Base-by-base conservation (phyloP, 2,113 vertebrate genomes). In the Forbesichthys agassizii region DNA sequence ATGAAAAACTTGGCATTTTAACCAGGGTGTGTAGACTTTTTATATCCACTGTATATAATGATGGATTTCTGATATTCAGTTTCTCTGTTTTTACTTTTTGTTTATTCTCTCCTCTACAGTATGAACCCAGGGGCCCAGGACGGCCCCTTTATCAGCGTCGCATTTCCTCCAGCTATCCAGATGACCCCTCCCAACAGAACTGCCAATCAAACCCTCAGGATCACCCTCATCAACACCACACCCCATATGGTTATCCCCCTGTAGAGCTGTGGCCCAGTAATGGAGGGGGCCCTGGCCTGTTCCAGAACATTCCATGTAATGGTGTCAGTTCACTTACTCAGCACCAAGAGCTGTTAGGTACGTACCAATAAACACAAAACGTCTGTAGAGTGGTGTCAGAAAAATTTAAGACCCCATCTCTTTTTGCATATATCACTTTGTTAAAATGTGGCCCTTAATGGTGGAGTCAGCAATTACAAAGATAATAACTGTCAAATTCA, bases 91-190 rank as follows among this genome's bases (percentile, higher is more conserved):
- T 27, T 27, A 27, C 27, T 27, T 27, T 27, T 2, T 27, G 14
- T 46, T 11, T 63, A 8, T 10, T 56, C 54, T 16, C 2, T 5
- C n/a, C 18, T n/a, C 71, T 52, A 9, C 85, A 99, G 97, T 99
- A 97, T 96, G 97, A 98, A 94, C 96, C 97, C 77, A 92, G 98
- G 92, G 98, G 98, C 89, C 98, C 98, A 16, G 98, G 98, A 68
- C 94, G 98, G 97, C 98, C 98, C 36, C 95, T 98, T 84, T 99
- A 99, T 95, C 97, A 98, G 93, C 96, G 97, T 86, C 94, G 97
- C 90, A 98, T 98, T 91, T 99, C 98, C 69, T 95, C 96, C 85
- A 96, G 93, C 92, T 96, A 96, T 92, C 94, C 91, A 33, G 90
- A 91, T 36, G 88, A 91, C 55, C 16, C 80, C 1, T 81, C 83